phyloP scores from a whole-genome alignment of 2,888 invertebrate genomes.

The Muschampia plurimacula region DNA sequence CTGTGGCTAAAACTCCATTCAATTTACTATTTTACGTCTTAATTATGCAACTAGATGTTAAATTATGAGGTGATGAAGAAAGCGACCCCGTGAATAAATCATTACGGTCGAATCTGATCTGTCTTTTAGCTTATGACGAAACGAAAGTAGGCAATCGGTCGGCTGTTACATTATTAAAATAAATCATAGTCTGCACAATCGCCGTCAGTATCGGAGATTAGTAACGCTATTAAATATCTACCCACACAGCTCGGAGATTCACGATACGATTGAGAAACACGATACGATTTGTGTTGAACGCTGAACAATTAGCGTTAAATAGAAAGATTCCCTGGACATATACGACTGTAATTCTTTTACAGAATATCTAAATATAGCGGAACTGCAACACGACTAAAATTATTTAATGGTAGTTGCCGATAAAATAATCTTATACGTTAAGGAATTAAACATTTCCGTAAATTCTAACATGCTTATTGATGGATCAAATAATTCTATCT shows the following conservation, averaged over 20 bases:
- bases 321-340: conserved; percentile 6
- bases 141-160: conserved; percentile 58
- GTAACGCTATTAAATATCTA: conserved; percentile 50
- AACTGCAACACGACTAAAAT: background rate
- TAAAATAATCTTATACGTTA: background rate
- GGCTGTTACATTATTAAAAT: conserved; percentile 57
- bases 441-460: background rate
- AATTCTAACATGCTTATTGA: conserved; percentile 4
- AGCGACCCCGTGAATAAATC: conserved; percentile 31
- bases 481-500: background rate
- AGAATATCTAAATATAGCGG: background rate
- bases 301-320: conserved; percentile 12
- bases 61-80: conserved; percentile 22
- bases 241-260: conserved; percentile 26
- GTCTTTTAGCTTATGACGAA: conserved; percentile 56
- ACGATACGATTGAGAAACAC: conserved; percentile 18
- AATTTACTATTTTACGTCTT: conserved; percentile 23
- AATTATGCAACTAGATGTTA: conserved; percentile 27
- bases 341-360: background rate
- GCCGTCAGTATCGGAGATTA: conserved; percentile 57
- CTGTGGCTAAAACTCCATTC: background rate
- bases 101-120: conserved; percentile 38
- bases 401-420: background rate
- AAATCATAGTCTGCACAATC: conserved; percentile 56
- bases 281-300: conserved; percentile 11